These are phyloP conservation scores for Platycheirus albimanus DNA, from an alignment of 2,888 invertebrate species.

Conservation along the genomic window DNA sequence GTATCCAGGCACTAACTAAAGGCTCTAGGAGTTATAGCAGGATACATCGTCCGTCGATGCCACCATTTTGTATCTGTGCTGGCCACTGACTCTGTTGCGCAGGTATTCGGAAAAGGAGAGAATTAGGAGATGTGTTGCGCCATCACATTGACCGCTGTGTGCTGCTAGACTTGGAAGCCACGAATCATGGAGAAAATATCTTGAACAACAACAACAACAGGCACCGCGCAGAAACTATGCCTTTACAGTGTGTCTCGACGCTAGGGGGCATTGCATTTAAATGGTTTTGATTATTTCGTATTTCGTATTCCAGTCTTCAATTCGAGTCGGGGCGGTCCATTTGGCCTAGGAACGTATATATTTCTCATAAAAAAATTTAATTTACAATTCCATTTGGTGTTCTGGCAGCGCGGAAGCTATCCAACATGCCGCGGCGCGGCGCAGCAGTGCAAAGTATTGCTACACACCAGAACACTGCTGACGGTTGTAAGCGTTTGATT, in stretches of 20 bases:
- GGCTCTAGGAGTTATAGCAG: constrained; percentile 37
- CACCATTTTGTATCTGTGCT: constrained; percentile 57
- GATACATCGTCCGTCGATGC: constrained; percentile 48
- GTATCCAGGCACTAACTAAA: constrained; percentile 21
- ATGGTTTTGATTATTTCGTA: constrained; percentile 71
- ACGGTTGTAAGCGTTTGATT: constrained; percentile 53
- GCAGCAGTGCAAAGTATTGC: too few species aligned
- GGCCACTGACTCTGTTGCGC: constrained; percentile 28
- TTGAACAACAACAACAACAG: constrained; percentile 6
- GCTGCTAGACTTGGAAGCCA: not conserved
- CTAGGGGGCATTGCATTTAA: constrained; percentile 73
- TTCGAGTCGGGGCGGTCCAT: constrained; percentile 58
- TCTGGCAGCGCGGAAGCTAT: constrained; percentile 69
- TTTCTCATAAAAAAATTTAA: constrained; percentile 65
- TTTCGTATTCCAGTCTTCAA: constrained; percentile 69
- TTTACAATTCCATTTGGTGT: constrained; percentile 70
- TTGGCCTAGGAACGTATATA: constrained; percentile 48
- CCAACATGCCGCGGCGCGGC: constrained; percentile 9
- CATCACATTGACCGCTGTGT: constrained; percentile 13
- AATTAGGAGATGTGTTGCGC: constrained; percentile 24
- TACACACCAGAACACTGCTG: too few species aligned
- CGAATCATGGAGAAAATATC: constrained; percentile 3
- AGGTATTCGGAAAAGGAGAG: constrained; percentile 33
- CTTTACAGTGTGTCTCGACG: constrained; percentile 45
- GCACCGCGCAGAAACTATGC: constrained; percentile 9